These are phyloP conservation scores for Mesitornis unicolor DNA, from an alignment of 2,113 vertebrate species.

Conservation along the genomic window DNA sequence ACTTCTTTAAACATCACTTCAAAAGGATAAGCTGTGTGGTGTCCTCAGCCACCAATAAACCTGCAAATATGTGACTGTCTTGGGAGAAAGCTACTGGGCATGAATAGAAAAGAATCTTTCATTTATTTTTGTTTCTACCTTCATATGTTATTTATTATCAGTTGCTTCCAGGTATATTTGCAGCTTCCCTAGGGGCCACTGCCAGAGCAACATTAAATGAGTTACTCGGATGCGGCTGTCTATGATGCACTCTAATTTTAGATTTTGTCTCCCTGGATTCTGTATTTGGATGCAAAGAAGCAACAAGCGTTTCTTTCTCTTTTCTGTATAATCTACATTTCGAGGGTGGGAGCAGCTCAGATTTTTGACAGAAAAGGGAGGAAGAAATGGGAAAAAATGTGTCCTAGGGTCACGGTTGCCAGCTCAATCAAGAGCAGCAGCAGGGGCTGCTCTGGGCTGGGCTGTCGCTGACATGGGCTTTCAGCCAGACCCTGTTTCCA, in stretches of 20 bases:
- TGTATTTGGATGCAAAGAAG: conserved; percentile 34
- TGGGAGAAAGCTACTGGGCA: background rate
- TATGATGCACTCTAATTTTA: conserved; percentile 67
- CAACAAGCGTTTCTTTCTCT: background rate
- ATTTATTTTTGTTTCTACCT: conserved; percentile 53
- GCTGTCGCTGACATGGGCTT: background rate
- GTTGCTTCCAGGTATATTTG: conserved; percentile 46
- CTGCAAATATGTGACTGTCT: background rate
- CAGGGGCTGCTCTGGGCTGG: background rate
- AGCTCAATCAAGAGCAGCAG: background rate
- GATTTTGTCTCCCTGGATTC: conserved; percentile 43
- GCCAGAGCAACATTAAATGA: conserved; percentile 45
- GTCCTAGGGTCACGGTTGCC: background rate
- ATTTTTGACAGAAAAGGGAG: background rate
- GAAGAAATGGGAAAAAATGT: fast-evolving
- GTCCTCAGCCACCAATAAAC: background rate
- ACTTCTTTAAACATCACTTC: background rate
- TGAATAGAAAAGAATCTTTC: background rate
- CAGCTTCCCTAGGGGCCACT: conserved; percentile 44
- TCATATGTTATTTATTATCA: conserved; percentile 49
- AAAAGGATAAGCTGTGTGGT: background rate
- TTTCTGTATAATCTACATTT: background rate
- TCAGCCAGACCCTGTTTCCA: background rate
- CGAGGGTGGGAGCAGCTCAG: background rate
- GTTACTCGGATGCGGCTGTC: conserved; percentile 44